Evolutionary conservation across 2,797 vertebrate genomes (phyloP).

Genomic region (Oophaga sylvatica): DNA sequence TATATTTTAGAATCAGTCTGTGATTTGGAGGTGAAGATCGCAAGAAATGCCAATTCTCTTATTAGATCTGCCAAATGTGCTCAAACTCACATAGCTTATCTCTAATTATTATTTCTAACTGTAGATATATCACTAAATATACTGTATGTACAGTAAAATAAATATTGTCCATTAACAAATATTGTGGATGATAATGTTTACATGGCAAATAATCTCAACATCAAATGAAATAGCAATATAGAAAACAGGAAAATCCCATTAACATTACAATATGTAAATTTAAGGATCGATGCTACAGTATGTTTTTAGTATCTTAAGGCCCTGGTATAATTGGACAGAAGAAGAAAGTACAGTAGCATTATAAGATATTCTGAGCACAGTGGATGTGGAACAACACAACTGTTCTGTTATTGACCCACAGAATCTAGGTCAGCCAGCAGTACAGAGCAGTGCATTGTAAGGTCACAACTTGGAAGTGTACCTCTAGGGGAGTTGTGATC

Average conservation of each 20-base stretch:
- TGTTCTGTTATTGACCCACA: conserved; percentile 18
- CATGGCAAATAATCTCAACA: not conserved
- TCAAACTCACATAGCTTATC: no score
- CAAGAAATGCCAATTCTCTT: not conserved
- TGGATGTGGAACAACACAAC: not conserved
- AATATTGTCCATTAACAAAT: not conserved
- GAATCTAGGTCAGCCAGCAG: conserved; percentile 31
- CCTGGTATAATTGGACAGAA: not conserved
- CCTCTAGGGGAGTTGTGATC: not conserved
- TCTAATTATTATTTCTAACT: no score
- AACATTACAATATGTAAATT: not conserved
- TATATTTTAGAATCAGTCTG: not conserved
- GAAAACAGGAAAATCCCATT: not conserved
- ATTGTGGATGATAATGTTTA: not conserved
- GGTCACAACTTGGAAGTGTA: not conserved
- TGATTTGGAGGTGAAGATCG: not conserved
- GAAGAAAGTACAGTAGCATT: not conserved
- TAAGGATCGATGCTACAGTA: no score
- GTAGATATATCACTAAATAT: no score
- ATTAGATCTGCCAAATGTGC: not conserved
- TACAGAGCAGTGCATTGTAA: not conserved
- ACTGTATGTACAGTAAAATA: not conserved
- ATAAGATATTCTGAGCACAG: not conserved
- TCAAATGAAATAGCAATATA: not conserved
- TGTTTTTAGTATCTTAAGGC: no score